Percentiles rank a stretch among this genome's conserved stretches.
Evolutionary conservation across 2,113 vertebrate species (phyloP).

Genomic region (Stictonetta naevosa): DNA sequence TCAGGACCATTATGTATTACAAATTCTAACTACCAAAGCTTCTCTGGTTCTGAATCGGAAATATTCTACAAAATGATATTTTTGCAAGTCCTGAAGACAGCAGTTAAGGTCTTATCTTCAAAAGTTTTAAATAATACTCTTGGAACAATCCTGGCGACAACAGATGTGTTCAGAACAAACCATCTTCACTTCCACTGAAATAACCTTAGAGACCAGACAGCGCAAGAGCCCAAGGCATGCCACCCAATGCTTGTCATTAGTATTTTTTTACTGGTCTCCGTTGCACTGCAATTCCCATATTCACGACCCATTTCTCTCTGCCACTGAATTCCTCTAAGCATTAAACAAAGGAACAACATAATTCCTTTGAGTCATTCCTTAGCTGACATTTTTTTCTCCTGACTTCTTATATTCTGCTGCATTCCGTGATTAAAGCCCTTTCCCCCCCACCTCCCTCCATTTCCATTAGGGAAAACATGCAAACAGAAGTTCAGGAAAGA

Average conservation of each 20-base stretch:
- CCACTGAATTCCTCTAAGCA: background rate
- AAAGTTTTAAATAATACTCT: background rate
- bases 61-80: background rate
- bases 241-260: background rate
- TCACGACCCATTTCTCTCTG: background rate
- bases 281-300: background rate
- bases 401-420: background rate
- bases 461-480: background rate
- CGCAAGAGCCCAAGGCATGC: background rate
- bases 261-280: background rate
- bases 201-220: background rate
- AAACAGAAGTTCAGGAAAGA: slow-evolving; percentile 18
- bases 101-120: background rate
- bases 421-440: background rate
- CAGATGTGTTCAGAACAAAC: background rate
- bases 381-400: background rate
- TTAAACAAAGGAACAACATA: background rate
- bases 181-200: background rate
- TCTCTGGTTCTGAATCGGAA: background rate
- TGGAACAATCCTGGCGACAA: background rate
- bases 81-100: background rate
- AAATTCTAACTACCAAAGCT: background rate
- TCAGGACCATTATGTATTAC: background rate
- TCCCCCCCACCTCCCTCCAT: background rate
- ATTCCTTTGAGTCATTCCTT: background rate